These are phyloP conservation scores for Aselliscus stoliczkanus DNA, from an alignment of 2,797 vertebrate genomes.

Conservation along the genomic window DNA sequence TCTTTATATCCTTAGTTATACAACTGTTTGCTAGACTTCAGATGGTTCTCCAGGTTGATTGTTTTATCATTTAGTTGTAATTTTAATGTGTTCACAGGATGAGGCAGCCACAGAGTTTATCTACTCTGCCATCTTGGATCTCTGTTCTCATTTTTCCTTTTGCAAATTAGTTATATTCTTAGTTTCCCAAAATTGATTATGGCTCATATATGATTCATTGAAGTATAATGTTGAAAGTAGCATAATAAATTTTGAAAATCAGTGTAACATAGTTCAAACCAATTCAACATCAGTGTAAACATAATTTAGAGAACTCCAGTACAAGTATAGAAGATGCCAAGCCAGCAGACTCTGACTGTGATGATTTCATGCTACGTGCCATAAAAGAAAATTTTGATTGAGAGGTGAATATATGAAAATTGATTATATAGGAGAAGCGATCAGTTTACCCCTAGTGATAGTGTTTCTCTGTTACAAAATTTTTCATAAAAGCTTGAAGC, in stretches of 20 bases:
- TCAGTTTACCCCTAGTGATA: background rate
- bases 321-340: background rate
- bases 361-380: background rate
- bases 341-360: background rate
- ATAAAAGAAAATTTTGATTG: background rate
- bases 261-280: background rate
- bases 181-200: background rate
- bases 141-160: background rate
- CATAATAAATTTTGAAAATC: background rate
- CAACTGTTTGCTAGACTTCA: no score
- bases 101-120: no score
- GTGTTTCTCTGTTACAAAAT: background rate
- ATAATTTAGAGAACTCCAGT: background rate
- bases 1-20: no score
- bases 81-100: no score
- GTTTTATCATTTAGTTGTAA: no score
- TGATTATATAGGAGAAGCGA: background rate
- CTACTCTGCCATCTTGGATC: no score
- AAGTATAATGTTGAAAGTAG: conserved; percentile 25
- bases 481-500: background rate
- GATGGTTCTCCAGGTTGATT: no score
- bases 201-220: background rate
- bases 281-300: background rate
- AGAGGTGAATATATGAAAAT: background rate
- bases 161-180: conserved; percentile 29